Evolutionary conservation across 2,797 vertebrate species (phyloP), one percentile per base, ranked within the genome.

Genomic region (Sebastes trivittatus): DNA sequence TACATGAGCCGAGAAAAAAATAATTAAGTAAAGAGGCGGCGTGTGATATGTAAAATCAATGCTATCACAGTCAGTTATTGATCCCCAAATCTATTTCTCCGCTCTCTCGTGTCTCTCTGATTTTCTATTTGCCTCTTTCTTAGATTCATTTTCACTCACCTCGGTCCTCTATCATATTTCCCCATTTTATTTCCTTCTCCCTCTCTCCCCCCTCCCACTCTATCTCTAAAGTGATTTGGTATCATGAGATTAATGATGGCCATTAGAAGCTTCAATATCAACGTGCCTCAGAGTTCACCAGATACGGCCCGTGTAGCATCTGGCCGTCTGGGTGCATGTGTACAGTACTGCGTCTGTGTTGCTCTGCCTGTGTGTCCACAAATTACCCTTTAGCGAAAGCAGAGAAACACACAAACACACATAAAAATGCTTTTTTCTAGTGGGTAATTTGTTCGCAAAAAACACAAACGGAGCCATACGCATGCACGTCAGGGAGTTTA

Each of bases 231-330:
- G 93, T 93, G 91, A 93, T 94, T 94, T 90, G 92, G 73, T 82
- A 89, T 91, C 89, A 92, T 86, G 90, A 93, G 93, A 95, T 95
- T 93, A 94, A 95, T 94, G 93, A 88, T 58, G 60, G 79, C 91
- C 92, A 93, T 95, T 95, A 94, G 85, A 81, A 77, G 83, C 89
- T 91, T 94, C 92, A 84, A 91, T 94, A 92, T 93, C 83, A 89
- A 75, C 64, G 69, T 83, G 91, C 85, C 82, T 86, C 67, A 78
- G 82, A 93, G 91, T 93, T 94, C 87, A 92, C 84, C 82, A 85
- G 84, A 93, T 83, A 85, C 68, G 71, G 88, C 81, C 85, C 82
- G 74, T 83, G 81, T 85, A 88, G 75, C 84, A 92, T 93, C 84
- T 93, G 92, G 86, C 86, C 75, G 71, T 69, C 30, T 83, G 59